Base-by-base conservation (phyloP, 2,113 vertebrate genomes). In the Caloenas nicobarica region DNA sequence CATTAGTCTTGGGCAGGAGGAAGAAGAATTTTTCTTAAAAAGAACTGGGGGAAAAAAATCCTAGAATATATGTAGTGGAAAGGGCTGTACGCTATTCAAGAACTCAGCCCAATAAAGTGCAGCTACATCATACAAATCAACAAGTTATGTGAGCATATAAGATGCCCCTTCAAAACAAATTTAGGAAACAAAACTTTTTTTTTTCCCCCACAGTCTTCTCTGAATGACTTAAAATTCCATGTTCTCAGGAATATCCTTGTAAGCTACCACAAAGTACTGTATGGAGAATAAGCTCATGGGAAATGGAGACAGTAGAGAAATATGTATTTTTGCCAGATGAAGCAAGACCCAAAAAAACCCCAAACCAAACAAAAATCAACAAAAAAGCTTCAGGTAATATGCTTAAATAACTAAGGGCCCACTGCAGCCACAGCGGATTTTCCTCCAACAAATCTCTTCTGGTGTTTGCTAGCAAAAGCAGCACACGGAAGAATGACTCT, bases 61-160 rank as follows among this genome's bases (percentile, higher is more conserved):
- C 33, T 34, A 23, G 23, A 66, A 24, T 18, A 44, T 7, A 29
- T 14, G 31, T 3, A 57, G 42, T 8, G 26, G 18, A 68, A 92
- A 91, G 34, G 25, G 23, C 10, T 72, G 13, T 13, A 11, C 11
- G 53, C 10, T 57, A 24, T 9, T 54, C 31, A 79, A 74, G 29
- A 82, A 71, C 5, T 72, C 14, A 31, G 31, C 18, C 48, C 70
- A 48, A 69, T 22, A 5, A 81, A 84, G 11, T 5, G 18, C 31
- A 22, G 44, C 16, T 77, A 56, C 33, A 86, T 29, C 38, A 73
- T 29, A 57, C 18, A 65, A 56, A 68, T 51, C 21, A 71, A 61
- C 38, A 44, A 89, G 10, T 23, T 80, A 10, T 16, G 3, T 16
- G 13, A 82, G 11, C 11, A 83, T 0, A 0, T 1, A 42, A 26